Evolutionary conservation across 2,888 invertebrate genomes (phyloP), one percentile per base, ranked within the genome.

Genomic region (Myathropa florea): DNA sequence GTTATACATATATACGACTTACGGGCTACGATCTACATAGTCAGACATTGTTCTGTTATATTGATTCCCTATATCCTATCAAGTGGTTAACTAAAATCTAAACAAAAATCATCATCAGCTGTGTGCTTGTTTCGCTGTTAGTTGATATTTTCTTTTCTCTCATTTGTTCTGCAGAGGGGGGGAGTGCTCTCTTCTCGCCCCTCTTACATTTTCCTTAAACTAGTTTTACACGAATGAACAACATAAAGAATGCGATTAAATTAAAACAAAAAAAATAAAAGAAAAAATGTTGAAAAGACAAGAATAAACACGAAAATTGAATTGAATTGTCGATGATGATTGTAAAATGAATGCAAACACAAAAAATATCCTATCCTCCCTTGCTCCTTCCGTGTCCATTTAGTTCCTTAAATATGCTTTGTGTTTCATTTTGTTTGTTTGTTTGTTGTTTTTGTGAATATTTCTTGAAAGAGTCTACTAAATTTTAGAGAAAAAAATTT

Each of bases 1-100:
- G 46, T 46, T 46, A 7, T 18, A 18, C 4, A 46, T n/a, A 36
- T n/a, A 85, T 80, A 80, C 76, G 77, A 85, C 85, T 85, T 85
- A 85, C 53, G 65, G 72, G 4, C 85, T 85, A 85, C 46, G 72
- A 28, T 68, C 73, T 78, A 83, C 81, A 88, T 88, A 81, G 81
- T 82, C 82, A 78, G 85, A 83, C 86, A 86, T 75, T 79, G 61
- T 59, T 65, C 30, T 82, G 86, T 82, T 88, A 81, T 88, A 55
- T 55, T 10, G 23, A 24, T 55, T 18, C 87, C 88, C 33, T n/a
- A n/a, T n/a, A 64, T 12, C 7, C n/a, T 30, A 36, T 10, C 7
- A 36, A 23, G 14, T 46, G 65, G 59, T 68, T 80, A 55, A 59
- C 64, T 73, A 75, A 72, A 71, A 60, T 28, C 33, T 73, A 78